These are phyloP conservation scores for Lynx canadensis DNA, from an alignment of 2,113 vertebrate species.

Conservation along the genomic window DNA sequence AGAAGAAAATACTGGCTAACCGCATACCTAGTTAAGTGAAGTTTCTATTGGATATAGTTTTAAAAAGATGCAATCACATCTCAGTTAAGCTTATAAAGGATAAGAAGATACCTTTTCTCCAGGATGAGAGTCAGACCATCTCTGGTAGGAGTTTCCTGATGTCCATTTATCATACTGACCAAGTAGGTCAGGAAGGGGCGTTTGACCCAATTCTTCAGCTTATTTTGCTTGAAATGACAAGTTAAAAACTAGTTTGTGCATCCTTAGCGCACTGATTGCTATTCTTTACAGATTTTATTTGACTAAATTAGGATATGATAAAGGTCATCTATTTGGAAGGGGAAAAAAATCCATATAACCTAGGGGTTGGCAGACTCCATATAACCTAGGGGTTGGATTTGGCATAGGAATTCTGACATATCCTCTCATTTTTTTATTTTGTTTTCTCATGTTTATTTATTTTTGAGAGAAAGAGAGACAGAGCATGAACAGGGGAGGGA, in stretches of 20 bases:
- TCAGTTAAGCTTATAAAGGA: constrained; percentile 1
- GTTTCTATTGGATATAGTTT: not conserved
- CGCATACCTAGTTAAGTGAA: not conserved
- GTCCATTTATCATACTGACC: not conserved
- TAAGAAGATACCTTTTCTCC: not conserved
- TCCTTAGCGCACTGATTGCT: not conserved
- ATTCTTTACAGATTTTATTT: not conserved
- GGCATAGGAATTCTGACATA: not conserved
- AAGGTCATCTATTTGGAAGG: not conserved
- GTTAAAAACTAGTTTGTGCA: not conserved
- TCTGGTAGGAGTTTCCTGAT: not conserved
- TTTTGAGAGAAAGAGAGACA: too few relatives aligned
- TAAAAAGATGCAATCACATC: not conserved
- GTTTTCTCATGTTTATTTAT: too few relatives aligned
- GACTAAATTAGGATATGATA: not conserved
- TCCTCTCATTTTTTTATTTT: not conserved
- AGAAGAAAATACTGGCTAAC: not conserved
- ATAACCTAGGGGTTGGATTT: not conserved
- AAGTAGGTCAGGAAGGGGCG: not conserved
- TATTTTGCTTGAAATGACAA: not conserved
- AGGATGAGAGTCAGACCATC: not conserved
- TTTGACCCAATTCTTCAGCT: constrained; percentile 17
- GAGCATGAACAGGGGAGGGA: too few relatives aligned
- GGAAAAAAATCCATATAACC: not conserved
- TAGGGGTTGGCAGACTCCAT: not conserved